Evolutionary conservation across 35 echinoderm and acorn worm species (phyloP).

Genomic region (Hemicentrotus pulcherrimus): DNA sequence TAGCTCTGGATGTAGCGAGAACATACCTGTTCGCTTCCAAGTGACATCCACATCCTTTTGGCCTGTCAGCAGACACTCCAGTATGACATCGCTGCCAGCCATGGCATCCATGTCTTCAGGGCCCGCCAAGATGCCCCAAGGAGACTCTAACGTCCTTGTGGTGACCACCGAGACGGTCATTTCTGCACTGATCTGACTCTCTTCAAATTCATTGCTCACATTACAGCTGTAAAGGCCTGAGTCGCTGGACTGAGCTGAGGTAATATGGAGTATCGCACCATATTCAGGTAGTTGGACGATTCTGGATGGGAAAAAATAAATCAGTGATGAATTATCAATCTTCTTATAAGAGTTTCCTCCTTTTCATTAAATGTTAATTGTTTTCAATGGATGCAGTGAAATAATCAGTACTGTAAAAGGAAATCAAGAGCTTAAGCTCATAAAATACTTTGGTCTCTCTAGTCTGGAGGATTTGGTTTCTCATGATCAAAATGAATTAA

Average conservation of each 20-base stretch:
- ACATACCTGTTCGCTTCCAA: neutral
- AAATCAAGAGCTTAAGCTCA: neutral
- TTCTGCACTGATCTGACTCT: neutral
- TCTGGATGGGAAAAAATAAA: neutral
- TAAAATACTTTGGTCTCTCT: neutral
- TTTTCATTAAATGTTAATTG: too few relatives aligned
- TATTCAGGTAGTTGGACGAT: neutral
- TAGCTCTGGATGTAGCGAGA: neutral
- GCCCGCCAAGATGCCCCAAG: neutral
- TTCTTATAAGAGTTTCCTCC: too few relatives aligned
- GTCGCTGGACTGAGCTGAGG: neutral
- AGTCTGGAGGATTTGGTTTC: neutral
- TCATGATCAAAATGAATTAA: neutral
- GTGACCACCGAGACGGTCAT: neutral
- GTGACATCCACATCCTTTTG: neutral
- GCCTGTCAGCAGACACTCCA: constrained; percentile 1
- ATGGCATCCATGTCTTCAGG: neutral
- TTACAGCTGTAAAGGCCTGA: constrained; percentile 20
- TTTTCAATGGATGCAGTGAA: too few relatives aligned
- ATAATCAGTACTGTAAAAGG: neutral
- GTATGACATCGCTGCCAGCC: neutral
- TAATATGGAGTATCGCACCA: constrained; percentile 20
- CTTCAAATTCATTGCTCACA: neutral
- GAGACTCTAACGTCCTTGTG: neutral
- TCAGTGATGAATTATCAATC: neutral